Evolutionary conservation across 2,888 invertebrate species (phyloP).

Genomic region (Pyralis farinalis): DNA sequence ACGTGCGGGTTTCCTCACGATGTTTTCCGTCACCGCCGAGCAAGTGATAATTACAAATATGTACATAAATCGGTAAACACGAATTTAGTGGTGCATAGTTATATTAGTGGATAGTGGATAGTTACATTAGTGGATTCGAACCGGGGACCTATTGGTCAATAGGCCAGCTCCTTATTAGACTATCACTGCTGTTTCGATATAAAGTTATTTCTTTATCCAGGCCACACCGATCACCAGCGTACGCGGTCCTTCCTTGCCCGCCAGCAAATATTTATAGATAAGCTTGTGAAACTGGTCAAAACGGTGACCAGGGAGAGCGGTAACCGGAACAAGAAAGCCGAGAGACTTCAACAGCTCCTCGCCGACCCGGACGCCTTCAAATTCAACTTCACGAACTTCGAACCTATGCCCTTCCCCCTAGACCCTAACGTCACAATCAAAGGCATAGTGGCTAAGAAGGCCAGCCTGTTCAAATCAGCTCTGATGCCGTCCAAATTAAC

Average conservation of each 20-base stretch:
- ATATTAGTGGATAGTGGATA: no score
- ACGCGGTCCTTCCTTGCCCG: slow-evolving; percentile 88
- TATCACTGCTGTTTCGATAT: no score
- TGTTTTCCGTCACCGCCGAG: no score
- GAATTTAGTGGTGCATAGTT: no score
- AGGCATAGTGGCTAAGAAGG: slow-evolving; percentile 93
- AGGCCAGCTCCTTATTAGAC: no score
- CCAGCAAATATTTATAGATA: slow-evolving; percentile 95
- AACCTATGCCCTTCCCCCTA: slow-evolving; percentile 95
- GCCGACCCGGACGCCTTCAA: slow-evolving; percentile 90
- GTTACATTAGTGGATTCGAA: no score
- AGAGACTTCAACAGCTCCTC: slow-evolving; percentile 91
- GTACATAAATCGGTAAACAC: no score
- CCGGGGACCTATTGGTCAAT: no score
- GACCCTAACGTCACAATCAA: slow-evolving; percentile 95
- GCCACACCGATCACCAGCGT: slow-evolving; percentile 85
- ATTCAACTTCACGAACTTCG: slow-evolving; percentile 93
- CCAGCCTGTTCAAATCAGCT: slow-evolving; percentile 97
- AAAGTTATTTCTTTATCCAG: no score
- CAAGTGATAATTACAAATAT: no score
- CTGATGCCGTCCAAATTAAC: slow-evolving; percentile 96
- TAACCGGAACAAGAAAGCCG: slow-evolving; percentile 94
- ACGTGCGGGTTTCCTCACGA: no score
- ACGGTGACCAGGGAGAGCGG: slow-evolving; percentile 94
- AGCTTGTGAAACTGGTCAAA: slow-evolving; percentile 93